Evolutionary conservation across 2,888 invertebrate species (phyloP).

Genomic region (Eledone cirrhosa): DNA sequence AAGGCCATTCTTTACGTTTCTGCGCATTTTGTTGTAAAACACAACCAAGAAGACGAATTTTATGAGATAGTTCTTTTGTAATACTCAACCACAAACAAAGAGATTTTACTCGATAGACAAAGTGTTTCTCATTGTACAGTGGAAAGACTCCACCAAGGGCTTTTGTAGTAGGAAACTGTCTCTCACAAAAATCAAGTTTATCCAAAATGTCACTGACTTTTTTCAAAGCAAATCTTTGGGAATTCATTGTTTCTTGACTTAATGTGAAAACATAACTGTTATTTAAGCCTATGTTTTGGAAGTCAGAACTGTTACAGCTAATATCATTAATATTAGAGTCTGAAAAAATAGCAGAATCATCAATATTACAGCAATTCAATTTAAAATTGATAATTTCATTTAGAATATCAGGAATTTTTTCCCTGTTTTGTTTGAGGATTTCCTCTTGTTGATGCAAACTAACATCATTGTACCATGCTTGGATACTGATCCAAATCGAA

Average conservation of each 20-base stretch:
- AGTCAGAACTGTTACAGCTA: conserved; percentile 15
- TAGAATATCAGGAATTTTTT: conserved; percentile 77
- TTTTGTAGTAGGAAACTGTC: conserved; percentile 84
- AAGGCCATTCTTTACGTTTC: conserved; percentile 60
- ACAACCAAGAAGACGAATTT: conserved; percentile 75
- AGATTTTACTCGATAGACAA: conserved; percentile 78
- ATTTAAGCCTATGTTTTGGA: not conserved
- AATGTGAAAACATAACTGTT: conserved; percentile 50
- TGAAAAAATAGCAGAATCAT: conserved; percentile 34
- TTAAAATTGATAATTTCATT: conserved; percentile 81
- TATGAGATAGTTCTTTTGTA: conserved; percentile 83
- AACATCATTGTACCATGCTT: conserved; percentile 75
- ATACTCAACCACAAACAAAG: conserved; percentile 93
- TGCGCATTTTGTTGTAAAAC: conserved; percentile 58
- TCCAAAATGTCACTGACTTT: conserved; percentile 79
- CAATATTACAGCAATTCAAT: conserved; percentile 62
- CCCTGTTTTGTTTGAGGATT: conserved; percentile 78
- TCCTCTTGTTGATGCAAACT: conserved; percentile 79
- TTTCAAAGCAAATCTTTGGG: conserved; percentile 78
- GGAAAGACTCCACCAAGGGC: conserved; percentile 81
- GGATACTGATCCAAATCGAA: conserved; percentile 89
- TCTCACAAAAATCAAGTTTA: conserved; percentile 79
- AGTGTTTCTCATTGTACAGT: conserved; percentile 74
- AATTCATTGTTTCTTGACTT: conserved; percentile 68
- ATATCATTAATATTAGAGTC: conserved; percentile 23